Conservation (phyloP, 2,797 vertebrate species). For the Epinephelus malabaricus region DNA sequence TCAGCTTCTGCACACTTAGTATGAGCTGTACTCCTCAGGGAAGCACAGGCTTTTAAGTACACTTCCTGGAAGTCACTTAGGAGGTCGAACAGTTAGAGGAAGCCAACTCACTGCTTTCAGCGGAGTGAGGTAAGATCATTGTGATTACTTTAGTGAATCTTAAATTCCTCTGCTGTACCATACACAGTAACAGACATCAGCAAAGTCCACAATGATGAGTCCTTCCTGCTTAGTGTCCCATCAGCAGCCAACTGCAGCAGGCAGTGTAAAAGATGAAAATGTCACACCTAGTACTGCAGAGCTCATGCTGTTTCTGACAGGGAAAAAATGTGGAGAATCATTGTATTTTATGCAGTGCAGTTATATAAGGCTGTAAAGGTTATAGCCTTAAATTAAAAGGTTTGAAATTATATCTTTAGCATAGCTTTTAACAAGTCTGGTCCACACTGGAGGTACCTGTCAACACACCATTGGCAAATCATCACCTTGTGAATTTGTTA, state of each 20-base stretch:
- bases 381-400: background rate
- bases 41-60: slow-evolving; percentile 52
- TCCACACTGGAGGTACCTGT: background rate
- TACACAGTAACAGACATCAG: slow-evolving; percentile 20
- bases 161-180: background rate
- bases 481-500: background rate
- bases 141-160: slow-evolving; percentile 44
- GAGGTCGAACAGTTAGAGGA: slow-evolving; percentile 48
- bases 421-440: background rate
- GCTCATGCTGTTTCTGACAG: background rate
- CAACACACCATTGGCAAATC: background rate
- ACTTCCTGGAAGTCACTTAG: slow-evolving; percentile 50
- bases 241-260: slow-evolving; percentile 16
- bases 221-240: slow-evolving; percentile 21
- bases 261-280: slow-evolving; percentile 22
- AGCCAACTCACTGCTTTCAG: slow-evolving; percentile 43
- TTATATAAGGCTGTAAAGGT: background rate
- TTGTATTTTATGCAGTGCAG: slow-evolving; percentile 7
- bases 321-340: background rate
- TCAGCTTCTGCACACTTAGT: background rate
- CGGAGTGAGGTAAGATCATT: slow-evolving; percentile 21
- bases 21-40: slow-evolving; percentile 22
- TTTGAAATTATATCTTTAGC: no score
- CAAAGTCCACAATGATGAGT: background rate
- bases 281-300: slow-evolving; percentile 17